These are phyloP conservation scores for Meandrusa payeni DNA, from an alignment of 2,888 invertebrate species.

Conservation along the genomic window DNA sequence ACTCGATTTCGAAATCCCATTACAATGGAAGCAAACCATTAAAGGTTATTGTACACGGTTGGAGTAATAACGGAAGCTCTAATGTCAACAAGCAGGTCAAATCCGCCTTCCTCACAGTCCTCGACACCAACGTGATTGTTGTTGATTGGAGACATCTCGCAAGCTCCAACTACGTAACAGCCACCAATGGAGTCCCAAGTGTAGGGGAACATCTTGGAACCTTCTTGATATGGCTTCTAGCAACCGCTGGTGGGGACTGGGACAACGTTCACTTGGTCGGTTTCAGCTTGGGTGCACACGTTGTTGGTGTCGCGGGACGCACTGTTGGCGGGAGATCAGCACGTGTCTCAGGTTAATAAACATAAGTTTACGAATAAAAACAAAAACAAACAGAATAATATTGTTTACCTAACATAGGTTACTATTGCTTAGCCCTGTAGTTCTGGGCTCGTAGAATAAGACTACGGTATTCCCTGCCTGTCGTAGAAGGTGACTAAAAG, in stretches of 20 bases:
- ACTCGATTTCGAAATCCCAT: constrained; percentile 41
- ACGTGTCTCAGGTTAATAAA: constrained; percentile 40
- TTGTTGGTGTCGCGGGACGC: constrained; percentile 49
- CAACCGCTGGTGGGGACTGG: constrained; percentile 43
- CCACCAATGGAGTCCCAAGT: constrained; percentile 29
- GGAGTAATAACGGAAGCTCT: constrained; percentile 40
- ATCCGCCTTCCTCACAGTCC: constrained; percentile 40
- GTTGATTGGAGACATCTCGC: constrained; percentile 46
- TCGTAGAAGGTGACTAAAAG: too few species aligned
- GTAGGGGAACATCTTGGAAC: constrained; percentile 36
- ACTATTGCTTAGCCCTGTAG: too few species aligned
- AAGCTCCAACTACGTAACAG: constrained; percentile 28
- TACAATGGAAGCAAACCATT: constrained; percentile 37
- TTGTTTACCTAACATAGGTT: too few species aligned
- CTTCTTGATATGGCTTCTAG: constrained; percentile 44
- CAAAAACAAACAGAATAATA: too few species aligned
- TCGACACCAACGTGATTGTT: constrained; percentile 47
- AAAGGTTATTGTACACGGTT: constrained; percentile 47
- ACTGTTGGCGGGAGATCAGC: constrained; percentile 31
- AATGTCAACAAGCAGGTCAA: constrained; percentile 37
- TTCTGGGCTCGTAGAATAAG: too few species aligned
- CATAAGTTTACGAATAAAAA: too few species aligned
- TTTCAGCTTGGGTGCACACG: constrained; percentile 56
- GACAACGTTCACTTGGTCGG: constrained; percentile 50
- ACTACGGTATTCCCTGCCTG: too few species aligned